Base-by-base conservation (phyloP, 2,888 invertebrate species). In the Lamproptera curius region DNA sequence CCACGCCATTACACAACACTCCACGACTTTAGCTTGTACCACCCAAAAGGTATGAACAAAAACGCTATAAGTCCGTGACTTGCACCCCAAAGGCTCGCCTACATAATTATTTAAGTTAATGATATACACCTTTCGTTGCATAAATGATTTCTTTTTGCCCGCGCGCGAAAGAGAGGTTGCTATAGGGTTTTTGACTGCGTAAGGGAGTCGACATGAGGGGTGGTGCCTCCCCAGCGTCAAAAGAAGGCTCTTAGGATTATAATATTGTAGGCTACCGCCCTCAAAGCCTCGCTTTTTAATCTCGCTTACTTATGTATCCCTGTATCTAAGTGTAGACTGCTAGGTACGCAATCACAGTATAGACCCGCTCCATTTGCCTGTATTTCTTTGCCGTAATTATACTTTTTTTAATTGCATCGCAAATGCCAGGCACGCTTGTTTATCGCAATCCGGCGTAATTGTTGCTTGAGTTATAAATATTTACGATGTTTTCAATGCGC, bases 41-140 rank as follows among this genome's bases (percentile, higher is more conserved):
- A n/a, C n/a, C n/a, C n/a, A n/a, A n/a, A n/a, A n/a, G n/a, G n/a
- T 6, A 9, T 23, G 23, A 56, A 68, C 67, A 64, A 14, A 50
- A 71, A 67, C 73, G 62, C 55, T 52, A 2, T 15, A 26, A 16
- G 41, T 54, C 16, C 52, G 23, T 57, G 61, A 65, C 65, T 43
- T 55, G 57, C 49, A 51, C 34, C 51, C 49, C 14, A 33, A 14
- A 33, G 61, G 62, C 65, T 67, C 74, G 69, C 68, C 73, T 65
- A 73, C 76, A 73, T 85, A 79, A 84, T 85, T 84, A 84, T 85
- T 83, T 82, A 77, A 85, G 76, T 77, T 85, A 84, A 86, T 86
- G 82, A 85, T 83, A 78, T 81, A 77, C 81, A 80, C 76, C 74
- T 81, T 76, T 73, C 71, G 68, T 67, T 67, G 59, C 63, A 63